These are phyloP conservation scores for Grus americana DNA, from an alignment of 2,113 vertebrate species.

Conservation along the genomic window DNA sequence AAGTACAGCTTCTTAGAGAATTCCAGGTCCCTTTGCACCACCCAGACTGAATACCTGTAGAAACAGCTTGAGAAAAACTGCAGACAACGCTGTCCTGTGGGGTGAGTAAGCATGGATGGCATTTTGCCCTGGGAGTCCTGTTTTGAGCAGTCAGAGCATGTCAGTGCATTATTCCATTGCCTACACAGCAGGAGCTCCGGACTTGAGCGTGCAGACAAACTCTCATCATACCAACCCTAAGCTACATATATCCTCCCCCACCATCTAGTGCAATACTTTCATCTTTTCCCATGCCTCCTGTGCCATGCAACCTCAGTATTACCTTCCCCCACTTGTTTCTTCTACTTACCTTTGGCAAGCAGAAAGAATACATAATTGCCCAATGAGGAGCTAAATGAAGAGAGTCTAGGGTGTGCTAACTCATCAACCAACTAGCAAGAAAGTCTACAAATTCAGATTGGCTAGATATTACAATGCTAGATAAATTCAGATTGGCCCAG, in stretches of 20 bases:
- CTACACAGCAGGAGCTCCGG: constrained; percentile 5
- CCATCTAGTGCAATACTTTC: neutral
- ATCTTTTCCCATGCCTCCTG: constrained; percentile 8
- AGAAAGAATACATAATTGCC: neutral
- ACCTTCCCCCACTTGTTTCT: neutral
- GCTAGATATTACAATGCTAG: neutral
- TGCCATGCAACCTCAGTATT: neutral
- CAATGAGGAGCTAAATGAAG: neutral
- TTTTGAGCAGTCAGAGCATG: constrained; percentile 53
- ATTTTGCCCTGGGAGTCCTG: constrained; percentile 47
- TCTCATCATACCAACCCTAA: neutral
- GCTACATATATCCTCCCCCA: neutral
- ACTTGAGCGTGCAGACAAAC: neutral
- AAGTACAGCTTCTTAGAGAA: constrained; percentile 31
- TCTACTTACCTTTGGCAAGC: constrained; percentile 3
- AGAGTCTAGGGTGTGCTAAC: neutral
- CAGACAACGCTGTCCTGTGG: neutral
- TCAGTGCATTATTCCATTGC: constrained; percentile 18
- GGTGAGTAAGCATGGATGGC: constrained; percentile 45
- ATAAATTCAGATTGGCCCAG: neutral
- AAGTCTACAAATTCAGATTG: constrained; percentile 9
- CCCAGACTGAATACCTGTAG: neutral
- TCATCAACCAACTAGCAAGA: constrained; percentile 9
- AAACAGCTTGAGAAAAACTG: constrained; percentile 25
- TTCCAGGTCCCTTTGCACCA: constrained; percentile 17